phyloP scores from a whole-genome alignment of 2,888 invertebrate species.

The Esperia sulphurella region DNA sequence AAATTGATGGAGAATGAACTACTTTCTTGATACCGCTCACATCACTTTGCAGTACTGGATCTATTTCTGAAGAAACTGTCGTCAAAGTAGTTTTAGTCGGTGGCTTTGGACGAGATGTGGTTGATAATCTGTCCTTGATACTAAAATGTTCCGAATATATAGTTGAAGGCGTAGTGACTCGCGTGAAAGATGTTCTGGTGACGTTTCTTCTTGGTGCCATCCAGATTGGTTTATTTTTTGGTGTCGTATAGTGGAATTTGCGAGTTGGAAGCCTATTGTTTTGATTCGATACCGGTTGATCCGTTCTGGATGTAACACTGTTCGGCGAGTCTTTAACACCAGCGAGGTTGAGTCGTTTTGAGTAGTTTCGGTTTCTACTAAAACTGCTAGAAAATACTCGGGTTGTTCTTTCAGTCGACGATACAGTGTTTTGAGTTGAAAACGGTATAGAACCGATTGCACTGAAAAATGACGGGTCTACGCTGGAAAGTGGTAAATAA shows the following conservation, averaged over 20 bases:
- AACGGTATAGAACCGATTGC: conserved; percentile 24
- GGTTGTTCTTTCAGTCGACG: conserved; percentile 30
- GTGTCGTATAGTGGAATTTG: conserved; percentile 63
- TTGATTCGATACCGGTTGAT: conserved; percentile 31
- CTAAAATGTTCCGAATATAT: conserved; percentile 68
- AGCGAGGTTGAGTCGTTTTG: conserved; percentile 57
- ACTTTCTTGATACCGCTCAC: conserved; percentile 56
- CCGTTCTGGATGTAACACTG: conserved; percentile 52
- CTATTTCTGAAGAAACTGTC: conserved; percentile 69
- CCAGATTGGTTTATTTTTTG: conserved; percentile 62
- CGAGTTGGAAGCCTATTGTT: conserved; percentile 41
- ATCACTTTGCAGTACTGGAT: conserved; percentile 67
- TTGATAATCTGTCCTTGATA: conserved; percentile 48
- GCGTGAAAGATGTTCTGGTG: conserved; percentile 35
- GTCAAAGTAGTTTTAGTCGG: conserved; percentile 49
- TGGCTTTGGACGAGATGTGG: conserved; percentile 29
- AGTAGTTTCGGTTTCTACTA: conserved; percentile 55
- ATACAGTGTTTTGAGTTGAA: conserved; percentile 47
- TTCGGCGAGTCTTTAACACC: conserved; percentile 59
- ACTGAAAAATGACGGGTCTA: conserved; percentile 31
- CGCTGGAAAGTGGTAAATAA: conserved; percentile 36
- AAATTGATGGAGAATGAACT: conserved; percentile 60
- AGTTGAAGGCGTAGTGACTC: conserved; percentile 49
- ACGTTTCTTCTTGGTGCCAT: conserved; percentile 60
- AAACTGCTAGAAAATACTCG: conserved; percentile 42